A percentile compares a stretch with the other conserved stretches of the same genome.
phyloP scores from a whole-genome alignment of 2,888 invertebrate species.

The Lysandra bellargus region DNA sequence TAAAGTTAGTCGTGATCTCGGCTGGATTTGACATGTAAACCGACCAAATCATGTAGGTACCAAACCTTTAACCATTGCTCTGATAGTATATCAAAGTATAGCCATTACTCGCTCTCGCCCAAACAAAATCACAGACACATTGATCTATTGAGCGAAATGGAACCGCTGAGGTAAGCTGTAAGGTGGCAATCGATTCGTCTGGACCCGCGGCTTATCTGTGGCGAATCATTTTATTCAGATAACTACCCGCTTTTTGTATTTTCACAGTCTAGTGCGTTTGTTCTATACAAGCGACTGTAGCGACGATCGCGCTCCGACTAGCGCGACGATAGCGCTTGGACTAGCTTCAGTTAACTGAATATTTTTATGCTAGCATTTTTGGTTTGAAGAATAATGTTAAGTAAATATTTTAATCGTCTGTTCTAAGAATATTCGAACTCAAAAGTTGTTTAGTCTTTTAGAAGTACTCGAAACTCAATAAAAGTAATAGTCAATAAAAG shows the following conservation, averaged over 20 bases:
- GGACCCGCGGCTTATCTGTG: slow-evolving; percentile 36
- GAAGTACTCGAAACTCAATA: too few species aligned
- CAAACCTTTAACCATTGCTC: neutral
- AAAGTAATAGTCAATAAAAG: neutral
- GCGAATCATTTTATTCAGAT: slow-evolving; percentile 33
- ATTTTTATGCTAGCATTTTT: neutral
- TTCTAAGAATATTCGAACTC: neutral
- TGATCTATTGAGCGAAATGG: slow-evolving; percentile 18
- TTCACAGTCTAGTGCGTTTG: slow-evolving; percentile 34
- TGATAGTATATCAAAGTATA: neutral
- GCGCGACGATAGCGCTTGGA: neutral
- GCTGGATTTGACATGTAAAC: too few species aligned
- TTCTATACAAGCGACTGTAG: neutral
- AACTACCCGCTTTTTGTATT: slow-evolving; percentile 33
- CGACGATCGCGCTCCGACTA: neutral
- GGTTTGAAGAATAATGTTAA: neutral
- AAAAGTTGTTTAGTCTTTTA: too few species aligned
- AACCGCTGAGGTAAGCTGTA: slow-evolving; percentile 27
- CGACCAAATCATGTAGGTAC: too few species aligned
- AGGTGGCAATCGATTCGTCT: slow-evolving; percentile 52
- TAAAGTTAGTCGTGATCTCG: too few species aligned
- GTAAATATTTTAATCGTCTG: neutral
- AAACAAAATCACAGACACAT: slow-evolving; percentile 7
- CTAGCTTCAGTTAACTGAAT: slow-evolving; percentile 11
- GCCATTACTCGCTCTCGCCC: neutral